Percentiles rank a stretch among this genome's conserved stretches.
phyloP scores from a whole-genome alignment of 1,140 invertebrate genomes.

The Paracyclopina nana region DNA sequence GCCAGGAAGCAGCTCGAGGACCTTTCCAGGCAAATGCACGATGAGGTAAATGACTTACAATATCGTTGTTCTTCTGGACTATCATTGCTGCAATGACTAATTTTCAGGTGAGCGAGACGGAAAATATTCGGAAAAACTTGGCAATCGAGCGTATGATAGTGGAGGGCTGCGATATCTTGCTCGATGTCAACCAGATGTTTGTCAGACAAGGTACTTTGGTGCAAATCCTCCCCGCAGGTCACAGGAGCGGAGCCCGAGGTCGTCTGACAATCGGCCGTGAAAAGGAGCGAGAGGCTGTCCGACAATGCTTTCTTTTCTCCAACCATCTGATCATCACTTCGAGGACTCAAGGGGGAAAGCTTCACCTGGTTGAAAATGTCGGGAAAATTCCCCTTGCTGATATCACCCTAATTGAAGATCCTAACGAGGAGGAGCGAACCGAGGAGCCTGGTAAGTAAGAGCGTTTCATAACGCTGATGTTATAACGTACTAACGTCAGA shows the following conservation, averaged over 20 bases:
- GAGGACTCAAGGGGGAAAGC: constrained; percentile 44
- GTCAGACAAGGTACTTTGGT: constrained; percentile 18
- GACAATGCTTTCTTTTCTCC: constrained; percentile 69
- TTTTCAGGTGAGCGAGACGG: constrained; percentile 71
- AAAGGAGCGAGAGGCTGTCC: constrained; percentile 46
- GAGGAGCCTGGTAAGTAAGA: constrained; percentile 29
- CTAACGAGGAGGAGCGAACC: constrained; percentile 31
- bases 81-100: too few relatives aligned
- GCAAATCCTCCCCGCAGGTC: constrained; percentile 29
- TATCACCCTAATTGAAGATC: constrained; percentile 55
- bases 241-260: constrained; percentile 22
- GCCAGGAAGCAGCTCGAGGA: constrained; percentile 55
- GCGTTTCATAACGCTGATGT: too few relatives aligned
- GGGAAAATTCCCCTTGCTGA: constrained; percentile 66
- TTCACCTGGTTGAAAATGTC: constrained; percentile 58
- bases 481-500: too few relatives aligned
- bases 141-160: constrained; percentile 86
- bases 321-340: constrained; percentile 67
- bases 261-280: constrained; percentile 36
- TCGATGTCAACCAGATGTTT: constrained; percentile 64
- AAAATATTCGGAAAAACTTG: constrained; percentile 77
- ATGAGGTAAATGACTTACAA: constrained; percentile 38
- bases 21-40: constrained; percentile 59
- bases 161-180: constrained; percentile 76
- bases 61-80: too few relatives aligned